These are phyloP conservation scores for Parauchenoglanis punctatus DNA, from an alignment of 2,797 vertebrate genomes.

Conservation along the genomic window DNA sequence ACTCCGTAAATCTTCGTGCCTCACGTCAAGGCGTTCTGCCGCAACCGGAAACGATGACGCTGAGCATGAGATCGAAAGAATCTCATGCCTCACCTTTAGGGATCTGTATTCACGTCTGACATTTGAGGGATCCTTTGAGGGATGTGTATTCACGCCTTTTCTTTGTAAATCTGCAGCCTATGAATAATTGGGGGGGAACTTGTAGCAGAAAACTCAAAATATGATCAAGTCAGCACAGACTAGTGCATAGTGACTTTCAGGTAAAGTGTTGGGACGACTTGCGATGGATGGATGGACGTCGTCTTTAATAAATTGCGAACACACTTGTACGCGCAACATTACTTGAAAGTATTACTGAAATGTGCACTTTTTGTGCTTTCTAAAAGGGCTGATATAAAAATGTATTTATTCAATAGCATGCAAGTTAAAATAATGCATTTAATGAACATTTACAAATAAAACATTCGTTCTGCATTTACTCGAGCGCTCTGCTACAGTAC, in stretches of 20 bases:
- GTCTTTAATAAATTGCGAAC: neutral
- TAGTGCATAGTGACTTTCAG: neutral
- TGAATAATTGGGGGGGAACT: constrained; percentile 25
- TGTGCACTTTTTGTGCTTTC: neutral
- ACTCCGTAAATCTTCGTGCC: constrained; percentile 90
- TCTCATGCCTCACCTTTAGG: constrained; percentile 63
- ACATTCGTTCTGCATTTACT: neutral
- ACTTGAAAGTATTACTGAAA: neutral
- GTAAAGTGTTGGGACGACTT: neutral
- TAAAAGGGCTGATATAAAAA: neutral
- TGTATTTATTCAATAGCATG: neutral
- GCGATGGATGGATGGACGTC: neutral
- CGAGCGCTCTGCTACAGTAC: neutral
- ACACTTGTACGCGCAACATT: neutral
- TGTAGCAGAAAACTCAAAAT: neutral
- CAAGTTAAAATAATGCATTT: neutral
- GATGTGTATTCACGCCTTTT: constrained; percentile 55
- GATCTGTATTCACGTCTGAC: constrained; percentile 58
- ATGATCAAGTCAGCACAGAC: neutral
- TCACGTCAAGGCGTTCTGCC: constrained; percentile 83
- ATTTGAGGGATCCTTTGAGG: constrained; percentile 28
- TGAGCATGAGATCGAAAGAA: constrained; percentile 47
- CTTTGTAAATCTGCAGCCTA: neutral
- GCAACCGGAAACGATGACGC: constrained; percentile 68
- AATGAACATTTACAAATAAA: constrained; percentile 9